Evolutionary conservation across 2,888 invertebrate species (phyloP), one percentile per base, ranked within the genome.

Genomic region (Microctonus brassicae): DNA sequence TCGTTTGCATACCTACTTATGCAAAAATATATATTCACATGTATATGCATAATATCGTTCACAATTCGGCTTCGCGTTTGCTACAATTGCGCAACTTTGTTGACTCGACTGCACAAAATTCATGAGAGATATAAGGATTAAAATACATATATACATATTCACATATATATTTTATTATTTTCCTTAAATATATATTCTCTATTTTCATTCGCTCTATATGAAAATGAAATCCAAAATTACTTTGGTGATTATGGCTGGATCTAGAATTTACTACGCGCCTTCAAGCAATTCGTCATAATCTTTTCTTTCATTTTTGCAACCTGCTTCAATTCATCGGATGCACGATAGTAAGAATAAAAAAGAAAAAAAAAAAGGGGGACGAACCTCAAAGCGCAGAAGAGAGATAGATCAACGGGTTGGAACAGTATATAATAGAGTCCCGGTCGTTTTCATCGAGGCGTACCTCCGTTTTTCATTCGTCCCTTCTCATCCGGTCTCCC

Each of bases 201-300:
- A 29, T 58, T 58, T 34, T 33, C 20, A 7, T 47, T 4, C 9
- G 4, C 17, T 58, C 13, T 5, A 20, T 20, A n/a, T 58, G 72
- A 42, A 61, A 70, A 76, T 77, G 79, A 77, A 77, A 73, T 69
- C 70, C 76, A 78, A 17, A 81, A 82, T 79, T 74, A 75, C 77
- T 78, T 74, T 68, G 75, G 61, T 76, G 77, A 81, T 82, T 81
- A 79, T 77, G 58, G 33, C n/a, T 34, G 33, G 17, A 1, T 17
- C 29, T n/a, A n/a, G n/a, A n/a, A n/a, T n/a, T n/a, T n/a, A 17
- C 13, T 17, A 9, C 13, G 2, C 9, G 9, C 33, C 10, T n/a
- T 58, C 29, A 6, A 17, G 70, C 72, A 70, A 76, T 71, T 76
- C 73, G 76, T 76, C 77, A 76, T 79, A 77, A 81, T 79, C 77